A percentile compares a stretch with the other conserved stretches of the same genome.
Conservation (phyloP, 2,797 vertebrate species). For the Neopelma chrysocephalum region DNA sequence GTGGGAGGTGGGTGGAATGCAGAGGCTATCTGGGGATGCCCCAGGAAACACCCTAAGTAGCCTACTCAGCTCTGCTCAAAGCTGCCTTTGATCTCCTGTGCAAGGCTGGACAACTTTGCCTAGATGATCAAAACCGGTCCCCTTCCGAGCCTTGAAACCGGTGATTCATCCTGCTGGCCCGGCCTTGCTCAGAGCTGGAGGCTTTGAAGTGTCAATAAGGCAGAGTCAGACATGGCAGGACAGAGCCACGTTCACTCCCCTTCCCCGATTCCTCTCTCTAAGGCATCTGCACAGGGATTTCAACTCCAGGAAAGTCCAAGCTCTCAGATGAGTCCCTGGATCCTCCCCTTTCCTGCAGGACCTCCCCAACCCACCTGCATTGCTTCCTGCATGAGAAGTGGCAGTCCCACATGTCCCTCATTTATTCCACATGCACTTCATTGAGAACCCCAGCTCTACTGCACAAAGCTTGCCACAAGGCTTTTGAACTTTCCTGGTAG, state of each 20-base stretch:
- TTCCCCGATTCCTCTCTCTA: background rate
- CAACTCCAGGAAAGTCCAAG: background rate
- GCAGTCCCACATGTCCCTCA: background rate
- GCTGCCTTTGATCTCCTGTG: conserved; percentile 3
- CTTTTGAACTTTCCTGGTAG: background rate
- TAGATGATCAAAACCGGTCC: conserved; percentile 31
- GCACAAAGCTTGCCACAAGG: conserved; percentile 11
- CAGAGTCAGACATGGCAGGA: background rate
- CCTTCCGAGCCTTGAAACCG: background rate
- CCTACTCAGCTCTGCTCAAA: background rate
- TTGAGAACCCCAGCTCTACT: background rate
- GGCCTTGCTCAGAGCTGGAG: background rate
- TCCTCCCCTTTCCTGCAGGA: background rate
- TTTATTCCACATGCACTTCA: background rate
- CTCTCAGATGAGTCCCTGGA: background rate
- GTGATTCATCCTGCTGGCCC: conserved; percentile 29
- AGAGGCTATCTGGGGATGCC: background rate
- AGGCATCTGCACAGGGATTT: background rate
- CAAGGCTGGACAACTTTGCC: background rate
- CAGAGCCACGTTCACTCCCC: fast-evolving
- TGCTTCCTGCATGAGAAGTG: fast-evolving
- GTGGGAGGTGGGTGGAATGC: background rate
- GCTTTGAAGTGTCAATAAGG: conserved; percentile 40
- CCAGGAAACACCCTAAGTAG: background rate
- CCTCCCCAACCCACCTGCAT: background rate